A percentile compares a stretch with the other conserved stretches of the same genome.
These are phyloP conservation scores for Plebejus melissa DNA, from an alignment of 2,888 invertebrate genomes.

Conservation along the genomic window DNA sequence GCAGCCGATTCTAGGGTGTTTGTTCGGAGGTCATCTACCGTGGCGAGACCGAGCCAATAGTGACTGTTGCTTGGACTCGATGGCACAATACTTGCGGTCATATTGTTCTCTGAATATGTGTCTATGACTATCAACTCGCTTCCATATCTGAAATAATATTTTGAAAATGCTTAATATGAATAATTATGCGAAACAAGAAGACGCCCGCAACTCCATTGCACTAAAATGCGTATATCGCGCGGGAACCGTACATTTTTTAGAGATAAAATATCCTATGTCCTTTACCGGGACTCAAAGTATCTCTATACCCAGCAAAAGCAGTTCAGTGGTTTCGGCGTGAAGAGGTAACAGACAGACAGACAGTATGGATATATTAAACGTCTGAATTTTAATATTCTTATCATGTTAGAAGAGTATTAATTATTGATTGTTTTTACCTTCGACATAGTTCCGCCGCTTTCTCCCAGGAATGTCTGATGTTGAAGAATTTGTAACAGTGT, in stretches of 20 bases:
- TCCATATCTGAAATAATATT: conserved; percentile 86
- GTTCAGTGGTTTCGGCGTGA: too few relatives aligned
- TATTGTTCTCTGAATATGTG: conserved; percentile 93
- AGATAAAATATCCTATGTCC: too few relatives aligned
- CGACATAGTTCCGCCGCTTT: conserved; percentile 96
- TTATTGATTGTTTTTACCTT: conserved; percentile 78
- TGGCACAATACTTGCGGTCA: conserved; percentile 89
- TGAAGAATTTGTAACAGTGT: conserved; percentile 97
- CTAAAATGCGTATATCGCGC: too few relatives aligned
- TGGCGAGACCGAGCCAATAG: conserved; percentile 95
- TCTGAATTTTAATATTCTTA: background rate
- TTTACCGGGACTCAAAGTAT: too few relatives aligned
- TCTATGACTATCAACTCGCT: conserved; percentile 96
- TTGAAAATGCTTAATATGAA: background rate
- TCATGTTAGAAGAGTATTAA: background rate
- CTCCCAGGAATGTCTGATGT: conserved; percentile 97
- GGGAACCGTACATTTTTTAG: too few relatives aligned
- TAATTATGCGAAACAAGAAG: too few relatives aligned
- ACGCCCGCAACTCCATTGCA: too few relatives aligned
- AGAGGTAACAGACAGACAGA: too few relatives aligned
- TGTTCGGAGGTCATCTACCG: conserved; percentile 93
- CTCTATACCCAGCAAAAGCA: too few relatives aligned
- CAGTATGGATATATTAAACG: too few relatives aligned
- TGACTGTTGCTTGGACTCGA: conserved; percentile 83
- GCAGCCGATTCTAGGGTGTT: conserved; percentile 97